Evolutionary conservation across 2,888 invertebrate genomes (phyloP), one percentile per base, ranked within the genome.

Genomic region (Heliconius sara): DNA sequence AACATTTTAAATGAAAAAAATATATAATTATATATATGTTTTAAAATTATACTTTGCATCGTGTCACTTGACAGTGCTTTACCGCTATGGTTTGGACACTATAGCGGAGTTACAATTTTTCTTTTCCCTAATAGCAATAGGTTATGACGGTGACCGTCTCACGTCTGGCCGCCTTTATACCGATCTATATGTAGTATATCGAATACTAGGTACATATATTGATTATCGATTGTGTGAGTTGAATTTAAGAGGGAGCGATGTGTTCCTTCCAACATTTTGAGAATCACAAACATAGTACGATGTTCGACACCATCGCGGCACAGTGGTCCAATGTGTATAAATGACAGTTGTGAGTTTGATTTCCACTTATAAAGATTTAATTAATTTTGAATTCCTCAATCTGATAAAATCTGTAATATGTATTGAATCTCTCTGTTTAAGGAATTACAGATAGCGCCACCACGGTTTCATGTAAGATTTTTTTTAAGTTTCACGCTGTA

Each of bases 191-290:
- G 43, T 43, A 30, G 27, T 65, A 27, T 27, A 43, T 70, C 25
- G 6, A 43, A 70, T 70, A n/a, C 43, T 43, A 10, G 39, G 39
- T 39, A 39, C 39, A 39, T 39, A 70, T 70, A 70, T 43, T n/a
- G 39, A 43, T 70, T 70, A 70, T 70, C 68, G 68, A 70, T 43
- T 39, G 39, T 70, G 25, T 43, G 39, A 43, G 43, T 70, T 13
- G 16, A n/a, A 43, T 70, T 70, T 43, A 70, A 70, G 68, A 70
- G 68, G 68, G 43, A 70, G 25, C 43, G 67, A 34, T 12, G 60
- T 27, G 27, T 67, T 34, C 16, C 34, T 30, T 22, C 34, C 34
- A 19, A 67, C 4, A 67, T n/a, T 67, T 34, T 34, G 34, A 67
- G 34, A 34, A 67, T 22, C n/a, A 60, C 12, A n/a, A 22, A 52